Base-by-base conservation (phyloP, 2,113 vertebrate genomes). In the Gymnorhina tibicen region DNA sequence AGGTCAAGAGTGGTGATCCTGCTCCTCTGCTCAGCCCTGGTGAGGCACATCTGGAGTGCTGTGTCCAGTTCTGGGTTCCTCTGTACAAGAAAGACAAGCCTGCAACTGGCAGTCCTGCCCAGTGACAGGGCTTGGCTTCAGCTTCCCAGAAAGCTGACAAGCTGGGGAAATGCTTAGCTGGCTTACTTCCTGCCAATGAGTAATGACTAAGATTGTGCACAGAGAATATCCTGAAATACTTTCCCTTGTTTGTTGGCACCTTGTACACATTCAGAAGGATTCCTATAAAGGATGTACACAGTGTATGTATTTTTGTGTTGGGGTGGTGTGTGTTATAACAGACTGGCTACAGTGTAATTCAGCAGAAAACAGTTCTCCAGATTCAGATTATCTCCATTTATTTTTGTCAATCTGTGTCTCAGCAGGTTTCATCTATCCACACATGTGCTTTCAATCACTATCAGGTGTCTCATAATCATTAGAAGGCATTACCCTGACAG, bases 61-160 rank as follows among this genome's bases (percentile, higher is more conserved):
- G 26, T 55, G 70, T 23, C 11, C 63, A 55, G 24, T 0, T 3
- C 78, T 62, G 70, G 30, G 39, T 7, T 62, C n/a, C 5, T 0
- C 13, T 16, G 14, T 2, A 3, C 30, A 47, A 42, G n/a, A 47
- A 62, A 26, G 8, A 69, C 12, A 23, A 83, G 16, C 20, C 39
- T 41, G 14, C 53, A 13, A 8, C 35, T 56, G 53, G 18, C 79
- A 39, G 6, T 18, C 11, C 37, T 68, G 27, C 41, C 50, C n/a
- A 77, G 53, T 0, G 0, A 18, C 5, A 30, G 20, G 17, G 6
- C 24, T 32, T 44, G 32, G 13, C 15, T 89, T 84, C 68, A 77
- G 28, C 32, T 78, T 66, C 81, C 37, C 28, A 53, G 68, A 80
- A 49, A 84, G 33, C 32, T 80, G 59, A 21, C 22, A 56, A 74